phyloP scores from a whole-genome alignment of 1,140 invertebrate species.

The Vollenhovia emeryi region DNA sequence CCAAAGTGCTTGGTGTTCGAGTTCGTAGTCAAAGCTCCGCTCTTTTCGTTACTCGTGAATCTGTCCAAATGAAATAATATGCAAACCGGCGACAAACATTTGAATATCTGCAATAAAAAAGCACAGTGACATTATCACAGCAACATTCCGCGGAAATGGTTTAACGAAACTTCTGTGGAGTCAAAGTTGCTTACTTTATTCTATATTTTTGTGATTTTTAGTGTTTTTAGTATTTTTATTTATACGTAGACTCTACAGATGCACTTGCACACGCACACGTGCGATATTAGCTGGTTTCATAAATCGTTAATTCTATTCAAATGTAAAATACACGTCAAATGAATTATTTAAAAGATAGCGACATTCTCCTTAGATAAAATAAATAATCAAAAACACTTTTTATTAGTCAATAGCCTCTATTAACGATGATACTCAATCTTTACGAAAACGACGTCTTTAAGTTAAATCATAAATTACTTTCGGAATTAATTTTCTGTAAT shows the following conservation, averaged over 20 bases:
- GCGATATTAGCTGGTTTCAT: not conserved
- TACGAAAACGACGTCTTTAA: not conserved
- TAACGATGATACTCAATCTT: not conserved
- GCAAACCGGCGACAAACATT: constrained; percentile 24
- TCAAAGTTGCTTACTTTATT: not conserved
- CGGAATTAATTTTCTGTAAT: constrained; percentile 17
- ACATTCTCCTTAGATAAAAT: not conserved
- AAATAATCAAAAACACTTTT: constrained; percentile 1
- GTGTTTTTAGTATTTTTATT: not conserved
- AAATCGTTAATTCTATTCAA: not conserved
- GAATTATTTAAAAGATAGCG: not conserved
- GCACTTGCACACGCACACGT: not conserved
- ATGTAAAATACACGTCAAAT: not conserved
- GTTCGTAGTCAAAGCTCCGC: constrained; percentile 22
- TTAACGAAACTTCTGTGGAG: not conserved
- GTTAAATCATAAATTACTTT: constrained; percentile 26
- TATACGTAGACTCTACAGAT: not conserved
- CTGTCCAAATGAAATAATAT: constrained; percentile 23
- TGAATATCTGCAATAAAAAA: constrained; percentile 34
- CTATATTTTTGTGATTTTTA: not conserved
- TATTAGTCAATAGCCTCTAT: not conserved
- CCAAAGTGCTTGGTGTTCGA: constrained; percentile 16
- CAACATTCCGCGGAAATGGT: not conserved
- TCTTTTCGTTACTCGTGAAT: constrained; percentile 1
- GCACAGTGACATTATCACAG: not conserved